These are phyloP conservation scores for Cydia fagiglandana DNA, from an alignment of 1,140 invertebrate species.

Conservation along the genomic window DNA sequence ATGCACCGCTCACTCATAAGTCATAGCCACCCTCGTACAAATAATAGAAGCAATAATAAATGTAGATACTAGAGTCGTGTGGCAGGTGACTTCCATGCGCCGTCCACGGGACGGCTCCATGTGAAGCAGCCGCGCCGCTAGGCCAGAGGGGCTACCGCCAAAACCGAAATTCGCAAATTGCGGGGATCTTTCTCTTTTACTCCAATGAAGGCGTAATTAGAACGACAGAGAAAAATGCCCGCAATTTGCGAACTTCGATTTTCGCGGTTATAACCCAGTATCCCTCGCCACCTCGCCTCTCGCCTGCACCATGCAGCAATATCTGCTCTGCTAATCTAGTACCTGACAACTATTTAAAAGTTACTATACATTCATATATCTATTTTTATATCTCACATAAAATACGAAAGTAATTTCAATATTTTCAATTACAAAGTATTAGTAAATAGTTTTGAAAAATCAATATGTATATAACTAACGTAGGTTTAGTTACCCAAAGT, in stretches of 20 bases:
- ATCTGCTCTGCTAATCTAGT: neutral
- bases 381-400: neutral
- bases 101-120: neutral
- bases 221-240: no score
- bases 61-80: neutral
- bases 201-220: no score
- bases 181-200: no score
- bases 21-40: neutral
- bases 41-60: neutral
- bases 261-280: neutral
- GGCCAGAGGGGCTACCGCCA: neutral
- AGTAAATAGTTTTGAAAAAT: conserved; percentile 2
- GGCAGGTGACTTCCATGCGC: neutral
- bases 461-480: neutral
- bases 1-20: neutral
- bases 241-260: no score
- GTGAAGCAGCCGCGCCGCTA: neutral
- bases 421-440: neutral
- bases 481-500: conserved; percentile 3
- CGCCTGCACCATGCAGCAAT: no score
- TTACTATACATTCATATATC: conserved; percentile 1
- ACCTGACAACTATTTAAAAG: neutral
- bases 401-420: neutral
- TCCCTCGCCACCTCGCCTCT: neutral
- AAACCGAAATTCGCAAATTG: no score